Conservation (phyloP, 2,888 invertebrate genomes). For the Platycheirus rosarum region DNA sequence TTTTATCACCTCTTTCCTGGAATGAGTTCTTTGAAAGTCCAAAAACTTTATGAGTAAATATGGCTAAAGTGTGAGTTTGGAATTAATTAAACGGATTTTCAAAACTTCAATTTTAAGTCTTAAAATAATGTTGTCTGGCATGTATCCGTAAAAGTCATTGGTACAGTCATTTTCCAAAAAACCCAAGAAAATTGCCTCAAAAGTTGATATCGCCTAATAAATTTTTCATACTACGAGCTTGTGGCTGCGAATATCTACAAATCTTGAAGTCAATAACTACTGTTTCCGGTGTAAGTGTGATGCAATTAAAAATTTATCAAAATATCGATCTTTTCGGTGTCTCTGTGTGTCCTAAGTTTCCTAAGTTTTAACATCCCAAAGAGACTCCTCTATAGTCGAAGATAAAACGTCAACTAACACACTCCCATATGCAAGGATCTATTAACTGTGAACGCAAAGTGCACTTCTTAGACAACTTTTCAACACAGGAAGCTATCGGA, state of each 20-base stretch:
- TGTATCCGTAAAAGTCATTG: no score
- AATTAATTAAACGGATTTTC: no score
- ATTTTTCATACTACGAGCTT: no score
- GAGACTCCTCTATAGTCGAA: background rate
- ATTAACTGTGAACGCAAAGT: constrained; percentile 33
- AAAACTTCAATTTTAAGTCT: no score
- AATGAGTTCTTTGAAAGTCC: no score
- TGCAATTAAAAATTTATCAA: constrained; percentile 51
- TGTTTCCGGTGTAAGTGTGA: constrained; percentile 44
- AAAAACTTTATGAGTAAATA: no score
- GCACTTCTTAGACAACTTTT: constrained; percentile 56
- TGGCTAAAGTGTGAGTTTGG: no score
- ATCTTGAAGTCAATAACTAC: background rate
- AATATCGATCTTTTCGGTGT: constrained; percentile 43
- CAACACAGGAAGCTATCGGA: background rate
- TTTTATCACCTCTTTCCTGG: no score
- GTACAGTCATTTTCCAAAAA: no score
- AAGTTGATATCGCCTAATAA: no score
- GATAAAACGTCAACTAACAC: background rate
- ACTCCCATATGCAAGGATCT: background rate
- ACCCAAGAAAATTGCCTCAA: no score
- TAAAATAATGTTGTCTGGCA: no score
- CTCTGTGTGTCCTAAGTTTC: background rate
- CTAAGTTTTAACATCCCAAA: background rate
- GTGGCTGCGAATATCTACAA: background rate